Evolutionary conservation across 2,113 vertebrate species (phyloP).

Genomic region (Willisornis vidua): DNA sequence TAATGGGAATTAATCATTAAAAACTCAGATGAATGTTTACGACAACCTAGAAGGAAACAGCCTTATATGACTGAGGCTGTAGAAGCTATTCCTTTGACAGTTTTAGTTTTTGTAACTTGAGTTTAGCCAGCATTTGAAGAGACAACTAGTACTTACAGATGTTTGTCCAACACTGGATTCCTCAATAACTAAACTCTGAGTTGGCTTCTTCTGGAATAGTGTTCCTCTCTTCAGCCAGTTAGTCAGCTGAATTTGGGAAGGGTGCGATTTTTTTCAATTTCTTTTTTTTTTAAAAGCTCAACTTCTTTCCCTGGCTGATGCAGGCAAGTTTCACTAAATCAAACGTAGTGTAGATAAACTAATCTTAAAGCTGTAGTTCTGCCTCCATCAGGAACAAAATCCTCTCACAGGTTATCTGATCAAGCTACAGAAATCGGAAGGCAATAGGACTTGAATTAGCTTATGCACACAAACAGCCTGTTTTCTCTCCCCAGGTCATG

Average conservation of each 20-base stretch:
- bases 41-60: background rate
- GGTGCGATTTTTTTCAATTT: background rate
- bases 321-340: background rate
- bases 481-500: background rate
- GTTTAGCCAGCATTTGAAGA: background rate
- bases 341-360: background rate
- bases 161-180: background rate
- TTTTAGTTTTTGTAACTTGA: background rate
- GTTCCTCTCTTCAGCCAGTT: background rate
- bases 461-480: background rate
- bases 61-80: background rate
- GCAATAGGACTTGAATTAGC: background rate
- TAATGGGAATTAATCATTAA: background rate
- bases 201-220: background rate
- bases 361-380: background rate
- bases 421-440: background rate
- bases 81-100: background rate
- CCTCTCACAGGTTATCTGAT: background rate
- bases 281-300: background rate
- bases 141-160: background rate
- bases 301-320: background rate
- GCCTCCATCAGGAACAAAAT: background rate
- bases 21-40: background rate
- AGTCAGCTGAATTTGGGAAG: background rate
- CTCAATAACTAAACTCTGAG: background rate